Evolutionary conservation across 2,113 vertebrate species (phyloP).

Genomic region (Amazona vittata): DNA sequence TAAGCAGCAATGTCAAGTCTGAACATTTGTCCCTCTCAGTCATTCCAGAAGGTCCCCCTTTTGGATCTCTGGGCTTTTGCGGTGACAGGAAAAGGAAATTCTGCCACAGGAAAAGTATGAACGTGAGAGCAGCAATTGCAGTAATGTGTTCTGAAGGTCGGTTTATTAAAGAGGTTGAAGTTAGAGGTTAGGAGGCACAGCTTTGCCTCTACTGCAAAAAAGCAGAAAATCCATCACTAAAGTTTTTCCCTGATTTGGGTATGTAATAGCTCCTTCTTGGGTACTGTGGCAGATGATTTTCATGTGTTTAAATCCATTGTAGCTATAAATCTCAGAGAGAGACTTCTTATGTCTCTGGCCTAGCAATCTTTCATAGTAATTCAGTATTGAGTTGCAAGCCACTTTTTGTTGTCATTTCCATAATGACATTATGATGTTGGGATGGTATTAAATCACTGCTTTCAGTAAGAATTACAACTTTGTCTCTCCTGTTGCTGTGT

Average conservation of each 20-base stretch:
- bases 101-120: not conserved
- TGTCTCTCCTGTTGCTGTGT: not conserved
- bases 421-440: not conserved
- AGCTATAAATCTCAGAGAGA: not conserved
- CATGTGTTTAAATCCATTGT: not conserved
- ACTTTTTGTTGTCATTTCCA: not conserved
- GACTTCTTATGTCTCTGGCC: not conserved
- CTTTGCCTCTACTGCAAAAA: not conserved
- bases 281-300: not conserved
- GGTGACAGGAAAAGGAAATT: not conserved
- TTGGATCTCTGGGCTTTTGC: not conserved
- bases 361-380: not conserved
- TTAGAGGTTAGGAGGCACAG: not conserved
- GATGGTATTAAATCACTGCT: not conserved
- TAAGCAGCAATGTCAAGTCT: rapidly evolving
- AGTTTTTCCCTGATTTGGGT: not conserved
- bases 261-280: not conserved
- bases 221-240: not conserved
- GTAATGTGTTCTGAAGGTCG: not conserved
- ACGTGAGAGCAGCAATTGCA: not conserved
- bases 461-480: not conserved
- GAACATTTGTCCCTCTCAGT: not conserved
- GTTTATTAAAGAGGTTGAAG: not conserved
- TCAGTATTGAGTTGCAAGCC: rapidly evolving
- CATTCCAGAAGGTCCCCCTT: not conserved